Evolutionary conservation across 2,797 vertebrate genomes (phyloP).

Genomic region (Dryobates pubescens): DNA sequence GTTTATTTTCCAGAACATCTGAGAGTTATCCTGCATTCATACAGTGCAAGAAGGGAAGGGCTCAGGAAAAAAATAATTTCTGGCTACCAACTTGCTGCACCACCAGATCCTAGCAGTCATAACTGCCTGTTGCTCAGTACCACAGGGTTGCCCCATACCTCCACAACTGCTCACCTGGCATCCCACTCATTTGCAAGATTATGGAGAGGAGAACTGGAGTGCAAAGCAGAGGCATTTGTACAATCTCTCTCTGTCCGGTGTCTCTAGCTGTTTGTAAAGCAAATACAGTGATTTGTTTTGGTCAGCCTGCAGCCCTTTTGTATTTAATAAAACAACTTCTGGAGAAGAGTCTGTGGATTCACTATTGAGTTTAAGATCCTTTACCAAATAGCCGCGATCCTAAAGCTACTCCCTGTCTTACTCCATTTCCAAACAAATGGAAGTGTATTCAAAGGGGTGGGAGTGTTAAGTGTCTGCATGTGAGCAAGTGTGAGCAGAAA

Average conservation of each 20-base stretch:
- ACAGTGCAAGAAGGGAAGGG: conserved; percentile 48
- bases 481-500: neutral
- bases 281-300: conserved; percentile 10
- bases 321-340: conserved; percentile 70
- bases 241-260: neutral
- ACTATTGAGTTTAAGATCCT: conserved; percentile 5
- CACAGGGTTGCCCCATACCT: conserved; percentile 38
- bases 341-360: conserved; percentile 64
- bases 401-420: neutral
- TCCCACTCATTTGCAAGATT: conserved; percentile 3
- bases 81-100: neutral
- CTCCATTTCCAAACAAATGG: neutral
- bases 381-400: neutral
- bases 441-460: neutral
- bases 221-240: conserved; percentile 36
- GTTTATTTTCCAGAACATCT: conserved; percentile 61
- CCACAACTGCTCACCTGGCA: conserved; percentile 31
- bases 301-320: conserved; percentile 43
- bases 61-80: conserved; percentile 20
- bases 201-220: conserved; percentile 49
- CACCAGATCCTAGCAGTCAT: neutral
- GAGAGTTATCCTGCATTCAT: conserved; percentile 33
- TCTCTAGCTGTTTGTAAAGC: conserved; percentile 46
- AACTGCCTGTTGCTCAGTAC: neutral
- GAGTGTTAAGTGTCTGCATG: neutral